Evolutionary conservation across 2,113 vertebrate species (phyloP).

Genomic region (Mormyrus lacerda): DNA sequence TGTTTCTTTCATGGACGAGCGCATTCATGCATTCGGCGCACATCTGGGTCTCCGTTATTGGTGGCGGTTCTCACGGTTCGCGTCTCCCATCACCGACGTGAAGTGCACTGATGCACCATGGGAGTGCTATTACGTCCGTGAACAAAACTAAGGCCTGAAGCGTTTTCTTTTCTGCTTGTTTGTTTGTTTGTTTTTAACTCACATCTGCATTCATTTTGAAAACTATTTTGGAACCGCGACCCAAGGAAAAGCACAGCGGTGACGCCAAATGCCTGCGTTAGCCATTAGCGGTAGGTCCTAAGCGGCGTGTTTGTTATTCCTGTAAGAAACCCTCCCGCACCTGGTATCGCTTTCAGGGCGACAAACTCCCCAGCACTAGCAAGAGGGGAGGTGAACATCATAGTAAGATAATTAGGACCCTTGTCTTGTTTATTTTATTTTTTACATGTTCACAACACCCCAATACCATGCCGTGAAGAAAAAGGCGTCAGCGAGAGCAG

Average conservation of each 20-base stretch:
- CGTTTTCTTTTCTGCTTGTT: background rate
- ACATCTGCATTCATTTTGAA: background rate
- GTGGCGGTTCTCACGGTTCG: background rate
- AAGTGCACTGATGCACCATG: background rate
- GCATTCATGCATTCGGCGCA: background rate
- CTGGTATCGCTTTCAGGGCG: background rate
- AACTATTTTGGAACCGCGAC: background rate
- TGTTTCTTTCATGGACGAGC: background rate
- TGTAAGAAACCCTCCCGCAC: background rate
- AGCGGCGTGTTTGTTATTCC: background rate
- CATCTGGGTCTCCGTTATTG: background rate
- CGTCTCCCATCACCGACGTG: background rate
- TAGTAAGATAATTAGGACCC: background rate
- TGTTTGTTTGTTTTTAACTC: background rate
- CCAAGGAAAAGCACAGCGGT: background rate
- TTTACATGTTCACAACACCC: background rate
- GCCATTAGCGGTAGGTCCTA: background rate
- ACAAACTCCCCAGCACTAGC: background rate
- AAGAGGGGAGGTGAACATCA: background rate
- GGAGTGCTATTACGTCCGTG: background rate
- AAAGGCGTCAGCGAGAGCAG: background rate
- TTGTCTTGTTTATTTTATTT: background rate
- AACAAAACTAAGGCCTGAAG: background rate
- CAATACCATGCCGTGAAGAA: background rate
- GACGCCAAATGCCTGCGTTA: background rate